phyloP scores from a whole-genome alignment of 2,888 invertebrate genomes.

The Protophormia terraenovae region DNA sequence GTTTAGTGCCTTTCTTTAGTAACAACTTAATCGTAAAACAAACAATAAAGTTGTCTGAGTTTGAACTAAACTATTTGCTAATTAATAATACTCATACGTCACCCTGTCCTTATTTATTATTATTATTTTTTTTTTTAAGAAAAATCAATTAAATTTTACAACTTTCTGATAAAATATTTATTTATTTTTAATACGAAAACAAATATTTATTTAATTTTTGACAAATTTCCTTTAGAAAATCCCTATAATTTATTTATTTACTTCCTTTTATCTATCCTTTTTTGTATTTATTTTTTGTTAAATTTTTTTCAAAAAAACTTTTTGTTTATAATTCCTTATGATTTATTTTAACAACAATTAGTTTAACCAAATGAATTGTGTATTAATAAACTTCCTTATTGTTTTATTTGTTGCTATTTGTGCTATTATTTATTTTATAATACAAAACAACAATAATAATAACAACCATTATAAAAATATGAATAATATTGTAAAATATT shows the following conservation, averaged over 20 bases:
- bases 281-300: neutral
- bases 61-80: too few relatives aligned
- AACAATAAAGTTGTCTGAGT: neutral
- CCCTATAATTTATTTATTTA: neutral
- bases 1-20: too few relatives aligned
- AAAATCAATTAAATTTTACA: too few relatives aligned
- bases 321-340: neutral
- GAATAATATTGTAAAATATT: neutral
- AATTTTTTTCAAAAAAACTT: too few relatives aligned
- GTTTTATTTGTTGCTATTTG: slow-evolving; percentile 1
- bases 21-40: too few relatives aligned
- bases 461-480: neutral
- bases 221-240: neutral
- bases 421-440: neutral
- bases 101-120: too few relatives aligned
- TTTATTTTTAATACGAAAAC: neutral
- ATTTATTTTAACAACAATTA: slow-evolving; percentile 44
- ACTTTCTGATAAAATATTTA: too few relatives aligned
- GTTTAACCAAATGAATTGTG: slow-evolving; percentile 40
- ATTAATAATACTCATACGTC: too few relatives aligned
- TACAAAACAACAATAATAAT: neutral
- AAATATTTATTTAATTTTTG: neutral
- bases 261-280: neutral
- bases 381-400: slow-evolving; percentile 44
- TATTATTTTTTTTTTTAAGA: neutral